Evolutionary conservation across 2,797 vertebrate genomes (phyloP).

Genomic region (Lates japonicus): DNA sequence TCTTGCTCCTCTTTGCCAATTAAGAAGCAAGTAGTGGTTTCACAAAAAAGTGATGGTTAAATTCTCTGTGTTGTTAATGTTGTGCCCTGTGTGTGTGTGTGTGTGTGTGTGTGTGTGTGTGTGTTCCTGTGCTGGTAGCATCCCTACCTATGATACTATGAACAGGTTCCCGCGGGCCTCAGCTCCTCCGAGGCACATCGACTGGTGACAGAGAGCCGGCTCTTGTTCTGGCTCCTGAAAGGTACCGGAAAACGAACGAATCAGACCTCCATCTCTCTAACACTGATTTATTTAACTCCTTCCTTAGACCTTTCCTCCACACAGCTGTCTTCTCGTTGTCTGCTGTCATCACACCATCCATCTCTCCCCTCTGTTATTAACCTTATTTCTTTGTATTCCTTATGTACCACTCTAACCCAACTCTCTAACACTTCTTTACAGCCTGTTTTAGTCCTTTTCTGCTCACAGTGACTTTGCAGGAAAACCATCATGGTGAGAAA

Average conservation of each 20-base stretch:
- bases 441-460: conserved; percentile 73
- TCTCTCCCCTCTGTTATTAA: conserved; percentile 13
- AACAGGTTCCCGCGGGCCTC: conserved; percentile 88
- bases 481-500: conserved; percentile 72
- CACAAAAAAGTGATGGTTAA: conserved; percentile 5
- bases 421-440: conserved; percentile 60
- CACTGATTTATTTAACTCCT: neutral
- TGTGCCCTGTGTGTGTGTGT: conserved; percentile 38
- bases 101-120: conserved; percentile 35
- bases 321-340: conserved; percentile 47
- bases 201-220: conserved; percentile 85
- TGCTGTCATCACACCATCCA: neutral
- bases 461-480: conserved; percentile 65
- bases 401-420: conserved; percentile 2
- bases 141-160: conserved; percentile 86
- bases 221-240: conserved; percentile 78
- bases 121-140: conserved; percentile 70
- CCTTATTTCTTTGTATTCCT: neutral
- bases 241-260: conserved; percentile 74
- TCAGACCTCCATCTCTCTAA: conserved; percentile 12
- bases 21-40: conserved; percentile 1
- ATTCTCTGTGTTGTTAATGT: conserved; percentile 43
- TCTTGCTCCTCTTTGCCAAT: conserved; percentile 22
- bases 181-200: conserved; percentile 85
- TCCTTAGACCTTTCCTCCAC: conserved; percentile 22